Evolutionary conservation across 2,113 vertebrate species (phyloP), one percentile per base, ranked within the genome.

Genomic region (Gymnobelideus leadbeateri): DNA sequence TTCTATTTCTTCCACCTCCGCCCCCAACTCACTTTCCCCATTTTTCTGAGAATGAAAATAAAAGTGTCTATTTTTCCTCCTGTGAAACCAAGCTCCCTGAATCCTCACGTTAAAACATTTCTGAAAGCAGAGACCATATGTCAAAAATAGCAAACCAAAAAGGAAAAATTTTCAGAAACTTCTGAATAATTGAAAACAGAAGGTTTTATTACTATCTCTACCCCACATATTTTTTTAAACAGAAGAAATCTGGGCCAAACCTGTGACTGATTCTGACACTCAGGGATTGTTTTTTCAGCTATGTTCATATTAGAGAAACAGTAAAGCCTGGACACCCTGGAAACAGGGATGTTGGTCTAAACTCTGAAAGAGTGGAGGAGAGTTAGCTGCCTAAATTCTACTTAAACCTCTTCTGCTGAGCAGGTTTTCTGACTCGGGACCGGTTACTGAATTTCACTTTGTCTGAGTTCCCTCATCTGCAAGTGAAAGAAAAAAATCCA

Each of bases 161-260:
- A 95, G 68, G 21, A 95, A 68, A 95, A 91, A 94, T 91, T 53
- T 89, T 94, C 49, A 95, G 47, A 28, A 77, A 94, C 55, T 95
- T 97, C 93, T 96, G n/a, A 95, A 93, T 96, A 96, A 95, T 61
- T 96, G 50, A 61, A 95, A 95, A 96, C 84, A 95, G 92, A 54
- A 97, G 51, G 47, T 95, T 24, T 95, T 91, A 91, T 25, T 77
- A 92, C 28, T 90, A 51, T 19, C n/a, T 92, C 28, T 37, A 37
- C 28, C 46, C 23, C 8, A 92, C 77, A 94, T 84, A 31, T 26
- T 2, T 89, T 16, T 95, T 23, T 12, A 9, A 47, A 91, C n/a
- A 57, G 61, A 68, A 91, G 95, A 91, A 91, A 95, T 55, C 51
- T 93, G 77, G 50, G 61, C 77, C 52, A 96, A 93, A 89, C 4